Conservation (phyloP, 1,140 invertebrate genomes). For the Saccostrea cuccullata region DNA sequence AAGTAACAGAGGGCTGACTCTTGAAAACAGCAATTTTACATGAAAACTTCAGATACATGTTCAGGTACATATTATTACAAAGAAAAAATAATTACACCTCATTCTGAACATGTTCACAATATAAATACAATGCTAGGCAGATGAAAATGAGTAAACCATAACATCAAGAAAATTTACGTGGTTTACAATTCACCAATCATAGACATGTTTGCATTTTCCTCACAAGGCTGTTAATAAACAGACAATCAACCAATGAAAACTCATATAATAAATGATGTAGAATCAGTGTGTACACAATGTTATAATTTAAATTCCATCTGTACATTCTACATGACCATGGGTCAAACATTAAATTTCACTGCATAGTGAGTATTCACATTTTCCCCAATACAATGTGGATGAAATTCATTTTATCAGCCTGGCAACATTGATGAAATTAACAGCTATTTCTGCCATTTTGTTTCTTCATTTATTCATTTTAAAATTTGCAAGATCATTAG, state of each 20-base stretch:
- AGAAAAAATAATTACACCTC: slow-evolving; percentile 3
- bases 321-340: not conserved
- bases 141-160: slow-evolving; percentile 4
- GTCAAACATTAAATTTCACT: not conserved
- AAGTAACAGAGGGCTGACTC: not conserved
- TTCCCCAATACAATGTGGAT: no score
- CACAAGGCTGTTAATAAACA: not conserved
- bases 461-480: not conserved
- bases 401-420: no score
- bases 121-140: slow-evolving; percentile 15
- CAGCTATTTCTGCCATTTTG: not conserved
- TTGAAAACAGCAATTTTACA: not conserved
- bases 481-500: not conserved
- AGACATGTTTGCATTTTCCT: not conserved
- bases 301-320: no score
- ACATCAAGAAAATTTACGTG: not conserved
- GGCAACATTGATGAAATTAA: no score
- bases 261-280: not conserved
- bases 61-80: not conserved
- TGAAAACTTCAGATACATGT: not conserved
- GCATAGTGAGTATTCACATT: not conserved
- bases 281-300: no score
- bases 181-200: not conserved
- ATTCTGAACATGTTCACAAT: not conserved
- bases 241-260: slow-evolving; percentile 1